Evolutionary conservation across 2,888 invertebrate species (phyloP), one percentile per base, ranked within the genome.

Genomic region (Zootermopsis nevadensis): DNA sequence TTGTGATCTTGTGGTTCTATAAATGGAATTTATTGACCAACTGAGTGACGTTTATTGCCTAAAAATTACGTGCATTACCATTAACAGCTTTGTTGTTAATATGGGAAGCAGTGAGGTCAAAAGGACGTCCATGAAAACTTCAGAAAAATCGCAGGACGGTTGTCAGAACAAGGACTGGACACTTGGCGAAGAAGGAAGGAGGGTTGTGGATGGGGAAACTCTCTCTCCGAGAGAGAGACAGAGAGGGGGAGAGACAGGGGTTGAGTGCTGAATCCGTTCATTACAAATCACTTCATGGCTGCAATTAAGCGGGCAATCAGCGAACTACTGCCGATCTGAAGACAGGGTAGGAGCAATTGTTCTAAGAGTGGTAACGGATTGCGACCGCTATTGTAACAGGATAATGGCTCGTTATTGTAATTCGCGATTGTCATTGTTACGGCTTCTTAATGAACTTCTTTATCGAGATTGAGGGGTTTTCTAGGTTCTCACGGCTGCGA

Each of bases 401-500:
- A 74, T 74, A 74, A 74, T 74, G 74, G 22, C 74, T 74, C 74
- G 74, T 74, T 74, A 74, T 74, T 74, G 35, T 74, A 74, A 38
- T 74, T 53, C 53, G n/a, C n/a, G 8, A 7, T 4, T 27, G 1
- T n/a, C 60, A 60, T 15, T 69, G 66, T 66, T 66, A 10, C 27
- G 30, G 30, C 66, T 19, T 60, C 60, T 12, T 8, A 42, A 4
- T 0, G 60, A 1, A 8, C 22, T 8, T 42, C 42, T 42, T 48
- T 48, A 48, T 48, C 48, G 15, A 1, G 48, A 1, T 19, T 48
- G 19, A 19, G 48, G 1, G 19, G 48, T n/a, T n/a, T n/a, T n/a
- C n/a, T n/a, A n/a, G n/a, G n/a, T n/a, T n/a, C n/a, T n/a, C n/a
- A n/a, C n/a, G n/a, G n/a, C n/a, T n/a, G n/a, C n/a, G n/a, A n/a